Evolutionary conservation across 2,797 vertebrate species (phyloP), one percentile per base, ranked within the genome.

Genomic region (Mus minutoides): DNA sequence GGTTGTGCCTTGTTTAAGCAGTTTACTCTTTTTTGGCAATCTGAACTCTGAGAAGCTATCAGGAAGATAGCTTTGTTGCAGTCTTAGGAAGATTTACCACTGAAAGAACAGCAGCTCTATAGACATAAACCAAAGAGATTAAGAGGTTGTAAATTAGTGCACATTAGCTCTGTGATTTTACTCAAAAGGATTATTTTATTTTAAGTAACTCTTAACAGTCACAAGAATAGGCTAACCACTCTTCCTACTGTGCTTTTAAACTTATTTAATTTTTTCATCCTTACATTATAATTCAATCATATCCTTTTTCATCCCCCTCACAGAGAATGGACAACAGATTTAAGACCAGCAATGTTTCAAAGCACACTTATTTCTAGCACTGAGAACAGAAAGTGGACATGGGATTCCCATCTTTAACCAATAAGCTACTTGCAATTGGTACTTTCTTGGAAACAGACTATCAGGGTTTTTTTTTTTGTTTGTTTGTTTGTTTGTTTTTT

Each of bases 141-240:
- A 49, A 83, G 24, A 52, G 84, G 52, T 60, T 94, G 22, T 97
- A 79, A 97, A 95, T 92, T 96, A 95, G 82, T 88, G 60, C 46
- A 75, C 16, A 96, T 96, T 91, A 97, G 31, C 69, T 37, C 34
- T 49, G 26, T 14, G 34, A 62, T 75, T 97, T 98, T 94, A 98
- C 93, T 95, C 84, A 94, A 52, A 97, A 40, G 83, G 2, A 80
- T 90, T 87, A 97, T 98, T 98, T 96, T 96, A 95, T 96, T 97
- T 96, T 95, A 98, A 97, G 19, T 94, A 86, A 82, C 75, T 96
- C 67, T 97, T 97, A 97, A 69, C 67, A 86, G 21, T 97, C 97
- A 40, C 78, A 95, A 90, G 64, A 97, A 46, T 95, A 88, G 26
- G 13, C 88, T 96, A 78, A 54, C 56, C 83, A 75, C 73, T 94